Evolutionary conservation across 2,797 vertebrate species (phyloP), one percentile per base, ranked within the genome.

Genomic region (Labroides dimidiatus): DNA sequence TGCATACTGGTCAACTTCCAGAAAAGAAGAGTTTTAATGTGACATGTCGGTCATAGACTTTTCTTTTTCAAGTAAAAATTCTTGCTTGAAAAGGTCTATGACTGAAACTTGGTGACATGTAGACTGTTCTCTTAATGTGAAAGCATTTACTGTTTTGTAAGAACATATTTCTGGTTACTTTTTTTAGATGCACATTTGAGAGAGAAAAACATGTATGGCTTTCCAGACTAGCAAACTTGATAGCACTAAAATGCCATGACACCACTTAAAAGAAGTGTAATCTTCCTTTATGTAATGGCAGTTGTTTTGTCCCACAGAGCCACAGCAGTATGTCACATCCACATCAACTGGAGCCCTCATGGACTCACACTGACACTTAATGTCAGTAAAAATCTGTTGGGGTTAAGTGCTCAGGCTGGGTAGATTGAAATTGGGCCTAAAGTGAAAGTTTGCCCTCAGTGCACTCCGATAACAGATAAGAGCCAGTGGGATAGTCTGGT

Each of bases 401-500:
- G 19, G n/a, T 47, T 13, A 21, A 45, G 12, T 13, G 4, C 20
- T 47, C 12, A 5, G 20, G 19, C 20, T 47, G 11, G 45, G 44
- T 11, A 13, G 45, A 21, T 14, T 47, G 20, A 47, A 21, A 12
- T 21, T 47, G 19, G 12, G 27, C 15, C 33, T 53, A 33, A 3
- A n/a, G 15, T 49, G 24, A 66, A 24, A 27, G 20, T 42, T 21
- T 64, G 49, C 13, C 10, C n/a, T 67, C 17, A 36, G 12, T 45
- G 21, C 17, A 60, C 21, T 33, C 36, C 14, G 13, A 54, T 27
- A 14, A 4, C 54, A 43, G 39, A 56, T 24, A 36, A 53, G 23
- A 11, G 39, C 42, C 52, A 43, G 42, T 49, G 69, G 52, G 56
- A 10, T 10, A 24, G 4, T 30, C 48, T 56, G 53, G 23, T 55